Evolutionary conservation across 2,888 invertebrate species (phyloP), one percentile per base, ranked within the genome.

Genomic region (Hirudinaria manillensis): DNA sequence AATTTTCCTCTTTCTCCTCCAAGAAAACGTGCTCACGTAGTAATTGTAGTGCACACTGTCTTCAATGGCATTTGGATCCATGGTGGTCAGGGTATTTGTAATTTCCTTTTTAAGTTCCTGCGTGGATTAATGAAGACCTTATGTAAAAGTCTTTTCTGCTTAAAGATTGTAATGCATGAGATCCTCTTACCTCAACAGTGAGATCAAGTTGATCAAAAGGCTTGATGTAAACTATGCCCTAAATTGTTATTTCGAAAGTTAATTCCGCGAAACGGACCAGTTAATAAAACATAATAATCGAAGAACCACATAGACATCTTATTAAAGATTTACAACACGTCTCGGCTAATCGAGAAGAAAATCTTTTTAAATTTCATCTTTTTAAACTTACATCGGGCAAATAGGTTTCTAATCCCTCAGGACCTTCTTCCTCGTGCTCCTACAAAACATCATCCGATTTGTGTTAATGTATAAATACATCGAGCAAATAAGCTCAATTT

Each of bases 21-120:
- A 36, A 29, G 38, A 29, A 61, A 27, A 27, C n/a, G 19, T 27
- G 29, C 61, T 61, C 7, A 61, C 61, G 10, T 24, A 61, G 34
- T 73, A 73, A n/a, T 53, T 56, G 27, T 73, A 73, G 65, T 73
- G 61, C 32, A 73, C 73, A 38, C 73, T 73, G 38, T 73, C 73
- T 3, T 34, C 34, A 61, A 73, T 73, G 34, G 73, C 73, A 16
- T 73, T 73, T 34, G 73, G 73, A 38, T 73, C 65, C 10, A 73
- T 27, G 3, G 73, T 73, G 34, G 36, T n/a, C 1, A 73, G 38
- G 3, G 65, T 65, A 45, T 73, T 73, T 24, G 56, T 19, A 36
- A 73, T 55, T 36, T 73, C 73, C 38, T 73, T 73, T 29, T 73
- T 73, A 21, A 73, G 55, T 19, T 73, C 73, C 73, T 73, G 36